phyloP scores from a whole-genome alignment of 2,888 invertebrate species.

The Agelastica alni region DNA sequence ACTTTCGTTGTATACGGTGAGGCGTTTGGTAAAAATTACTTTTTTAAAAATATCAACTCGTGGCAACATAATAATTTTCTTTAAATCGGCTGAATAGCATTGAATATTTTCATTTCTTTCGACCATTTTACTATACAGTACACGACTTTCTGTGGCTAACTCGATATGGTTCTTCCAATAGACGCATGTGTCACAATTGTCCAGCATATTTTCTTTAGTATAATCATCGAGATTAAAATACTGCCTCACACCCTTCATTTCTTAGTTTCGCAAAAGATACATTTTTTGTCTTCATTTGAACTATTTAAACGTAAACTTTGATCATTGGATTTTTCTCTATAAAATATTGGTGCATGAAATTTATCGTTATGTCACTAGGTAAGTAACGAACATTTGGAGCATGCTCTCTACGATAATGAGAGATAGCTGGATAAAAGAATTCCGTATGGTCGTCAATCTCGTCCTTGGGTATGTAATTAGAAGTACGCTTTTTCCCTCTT shows the following conservation, averaged over 20 bases:
- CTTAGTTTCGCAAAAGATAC: conserved; percentile 35
- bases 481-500: conserved; percentile 16
- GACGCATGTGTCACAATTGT: conserved; percentile 22
- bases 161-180: conserved; percentile 21
- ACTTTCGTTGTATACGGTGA: conserved; percentile 14
- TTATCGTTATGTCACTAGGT: conserved; percentile 33
- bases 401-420: conserved; percentile 33
- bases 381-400: conserved; percentile 32
- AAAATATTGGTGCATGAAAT: conserved; percentile 27
- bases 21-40: conserved; percentile 33
- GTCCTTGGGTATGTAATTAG: conserved; percentile 17
- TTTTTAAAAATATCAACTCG: conserved; percentile 31
- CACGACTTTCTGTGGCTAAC: conserved; percentile 17
- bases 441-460: conserved; percentile 18
- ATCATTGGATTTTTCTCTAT: conserved; percentile 27
- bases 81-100: conserved; percentile 26
- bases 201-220: conserved; percentile 22
- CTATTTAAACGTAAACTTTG: conserved; percentile 16
- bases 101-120: conserved; percentile 5
- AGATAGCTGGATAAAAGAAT: conserved; percentile 19
- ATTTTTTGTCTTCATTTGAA: conserved; percentile 22
- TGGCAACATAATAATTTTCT: conserved; percentile 34
- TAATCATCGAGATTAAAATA: conserved; percentile 29
- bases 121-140: conserved; percentile 13
- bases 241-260: conserved; percentile 33